Base-by-base conservation (phyloP, 2,113 vertebrate genomes). In the Emydocephalus ijimae region DNA sequence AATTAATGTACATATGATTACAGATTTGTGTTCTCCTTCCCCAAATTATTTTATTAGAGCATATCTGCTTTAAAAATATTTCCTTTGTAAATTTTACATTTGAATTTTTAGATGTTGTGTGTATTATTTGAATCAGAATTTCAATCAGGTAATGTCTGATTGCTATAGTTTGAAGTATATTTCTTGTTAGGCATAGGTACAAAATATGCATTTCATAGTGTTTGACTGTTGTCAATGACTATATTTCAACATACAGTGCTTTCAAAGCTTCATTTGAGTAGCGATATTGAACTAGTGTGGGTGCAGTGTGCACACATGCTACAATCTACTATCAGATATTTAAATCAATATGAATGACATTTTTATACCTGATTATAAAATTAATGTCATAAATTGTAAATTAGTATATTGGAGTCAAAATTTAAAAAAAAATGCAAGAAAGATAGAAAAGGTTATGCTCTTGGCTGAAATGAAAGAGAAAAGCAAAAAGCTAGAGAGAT, bases 321-420 rank as follows among this genome's bases (percentile, higher is more conserved):
- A 85, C 54, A 74, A 88, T 88, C 69, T 88, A 43, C 54, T 55
- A 88, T 7, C 39, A 92, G 39, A 57, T 18, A 61, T 48, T 59
- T 21, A 52, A 45, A 56, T 89, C 54, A 85, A 89, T 29, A 88
- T 59, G n/a, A 92, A 64, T 24, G 34, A 4, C 34, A 52, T 14
- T 88, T 45, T 34, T 18, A n/a, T 34, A 59, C 29, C 54, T 48
- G 23, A 86, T 24, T 26, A 24, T 88, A 88, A 20, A 89, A 90
- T 92, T 92, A 89, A 48, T 61, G 29, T n/a, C 88, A 92, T 90
- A 92, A 86, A 92, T 86, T 86, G 86, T 92, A 92, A 89, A 92
- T 92, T 43, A 88, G 88, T 50, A 86, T 61, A 39, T 85, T 45
- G 55, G 55, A 50, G 48, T 85, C 29, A 85, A 88, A 92, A 50